These are phyloP conservation scores for Nesogale talazaci DNA, from an alignment of 2,113 vertebrate species.

Conservation along the genomic window DNA sequence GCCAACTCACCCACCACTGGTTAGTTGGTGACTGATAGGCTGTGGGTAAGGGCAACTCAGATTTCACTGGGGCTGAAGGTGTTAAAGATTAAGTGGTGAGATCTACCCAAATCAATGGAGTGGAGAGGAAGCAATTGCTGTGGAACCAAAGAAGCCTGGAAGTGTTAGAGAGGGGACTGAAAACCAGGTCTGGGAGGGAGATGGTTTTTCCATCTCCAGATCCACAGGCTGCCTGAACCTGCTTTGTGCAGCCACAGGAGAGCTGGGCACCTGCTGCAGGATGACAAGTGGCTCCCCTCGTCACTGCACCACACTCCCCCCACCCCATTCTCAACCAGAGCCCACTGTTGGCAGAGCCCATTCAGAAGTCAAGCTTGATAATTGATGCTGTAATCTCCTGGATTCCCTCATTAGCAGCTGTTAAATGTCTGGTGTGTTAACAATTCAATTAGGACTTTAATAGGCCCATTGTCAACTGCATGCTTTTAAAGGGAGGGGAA, in stretches of 20 bases:
- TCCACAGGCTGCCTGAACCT: neutral
- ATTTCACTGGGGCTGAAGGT: neutral
- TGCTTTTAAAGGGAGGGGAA: conserved; percentile 79
- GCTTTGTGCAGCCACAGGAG: neutral
- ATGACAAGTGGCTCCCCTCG: neutral
- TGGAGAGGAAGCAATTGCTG: neutral
- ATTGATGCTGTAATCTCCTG: conserved; percentile 84
- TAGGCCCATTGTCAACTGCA: conserved; percentile 82
- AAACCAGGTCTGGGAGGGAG: neutral
- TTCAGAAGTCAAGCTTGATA: conserved; percentile 81
- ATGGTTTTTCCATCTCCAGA: neutral
- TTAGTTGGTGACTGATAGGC: neutral
- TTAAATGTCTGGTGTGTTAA: conserved; percentile 84
- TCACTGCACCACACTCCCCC: conserved; percentile 59
- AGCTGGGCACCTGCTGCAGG: neutral
- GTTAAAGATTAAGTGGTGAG: neutral
- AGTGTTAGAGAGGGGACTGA: neutral
- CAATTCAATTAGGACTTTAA: conserved; percentile 86
- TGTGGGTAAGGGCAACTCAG: neutral
- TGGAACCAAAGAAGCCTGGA: neutral
- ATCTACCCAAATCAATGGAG: neutral
- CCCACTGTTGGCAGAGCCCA: conserved; percentile 73
- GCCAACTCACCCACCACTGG: neutral
- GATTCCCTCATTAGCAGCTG: conserved; percentile 86
- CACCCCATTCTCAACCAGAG: conserved; percentile 74